phyloP scores from a whole-genome alignment of 2,797 vertebrate species.

The Parambassis ranga region DNA sequence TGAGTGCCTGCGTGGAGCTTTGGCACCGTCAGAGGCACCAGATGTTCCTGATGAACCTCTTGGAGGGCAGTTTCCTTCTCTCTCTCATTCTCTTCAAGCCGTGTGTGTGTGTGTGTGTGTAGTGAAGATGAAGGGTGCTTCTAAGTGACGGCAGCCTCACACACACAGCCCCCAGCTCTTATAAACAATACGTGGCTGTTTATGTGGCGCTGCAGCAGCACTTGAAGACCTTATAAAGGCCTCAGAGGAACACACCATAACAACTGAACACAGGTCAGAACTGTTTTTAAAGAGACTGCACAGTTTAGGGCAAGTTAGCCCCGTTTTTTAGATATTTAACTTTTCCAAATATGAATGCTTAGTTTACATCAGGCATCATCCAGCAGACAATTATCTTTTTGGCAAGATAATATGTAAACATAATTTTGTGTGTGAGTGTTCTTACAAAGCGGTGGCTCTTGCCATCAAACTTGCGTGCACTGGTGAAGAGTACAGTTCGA shows the following conservation, averaged over 20 bases:
- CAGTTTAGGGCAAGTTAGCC: background rate
- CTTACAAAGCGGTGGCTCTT: conserved; percentile 98
- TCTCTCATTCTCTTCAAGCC: conserved; percentile 43
- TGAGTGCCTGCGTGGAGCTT: conserved; percentile 73
- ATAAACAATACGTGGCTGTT: conserved; percentile 81
- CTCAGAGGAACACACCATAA: conserved; percentile 11
- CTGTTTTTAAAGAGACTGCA: conserved; percentile 20
- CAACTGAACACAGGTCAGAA: conserved; percentile 10
- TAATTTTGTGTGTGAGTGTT: background rate
- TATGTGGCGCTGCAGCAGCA: conserved; percentile 49
- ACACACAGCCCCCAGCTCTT: conserved; percentile 45
- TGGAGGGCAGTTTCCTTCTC: conserved; percentile 65
- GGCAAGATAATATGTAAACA: background rate
- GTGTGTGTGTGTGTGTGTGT: conserved; percentile 1
- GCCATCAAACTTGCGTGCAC: conserved; percentile 95
- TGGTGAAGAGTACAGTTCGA: conserved; percentile 97
- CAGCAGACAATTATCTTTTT: background rate
- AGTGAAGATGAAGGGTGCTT: conserved; percentile 39
- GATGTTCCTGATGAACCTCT: conserved; percentile 76
- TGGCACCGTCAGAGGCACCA: conserved; percentile 71
- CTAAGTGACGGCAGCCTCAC: conserved; percentile 60
- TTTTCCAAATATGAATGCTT: background rate
- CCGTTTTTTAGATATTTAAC: background rate
- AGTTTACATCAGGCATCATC: background rate
- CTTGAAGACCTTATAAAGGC: conserved; percentile 63